Evolutionary conservation across 2,888 invertebrate genomes (phyloP), one percentile per base, ranked within the genome.

Genomic region (Melanchra persicariae): DNA sequence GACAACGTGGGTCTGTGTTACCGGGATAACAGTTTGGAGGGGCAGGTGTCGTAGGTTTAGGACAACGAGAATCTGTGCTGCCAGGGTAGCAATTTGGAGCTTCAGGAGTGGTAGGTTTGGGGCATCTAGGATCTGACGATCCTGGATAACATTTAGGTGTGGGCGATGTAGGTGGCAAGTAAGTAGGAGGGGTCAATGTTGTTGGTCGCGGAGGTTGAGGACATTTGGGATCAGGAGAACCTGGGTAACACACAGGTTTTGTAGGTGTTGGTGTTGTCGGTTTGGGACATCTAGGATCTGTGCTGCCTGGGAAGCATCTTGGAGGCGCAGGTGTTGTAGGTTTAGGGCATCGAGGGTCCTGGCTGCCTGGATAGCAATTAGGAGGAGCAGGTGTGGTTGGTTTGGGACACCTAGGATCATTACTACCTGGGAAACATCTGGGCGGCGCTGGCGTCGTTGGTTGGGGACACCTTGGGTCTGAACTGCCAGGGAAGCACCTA

Each of bases 391-490:
- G 79, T 1, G 88, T 85, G 0, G 90, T 86, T 15, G 88, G 83
- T 15, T 82, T 79, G 1, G 90, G 91, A 67, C 93, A 93, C 2
- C 93, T 84, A 3, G 87, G 82, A 24, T 87, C 87, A 0, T 47
- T 77, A 7, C 66, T 73, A 0, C 93, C 93, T 0, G 91, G 86
- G 63, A 78, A 78, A 51, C 89, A 86, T 0, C 81, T 86, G 0
- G 87, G 87, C 2, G 87, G 88, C 9, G 82, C 85, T 6, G 85
- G 72, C 2, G 89, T 89, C 0, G 90, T 87, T 0, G 89, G 87
- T 69, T 87, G 88, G 1, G 92, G 93, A 45, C 94, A 93, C n/a
- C 88, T 83, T 0, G 92, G 90, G 80, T 95, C 88, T 4, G 90
- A 87, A 15, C 40, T 40, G 0, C 93, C 93, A 0, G 92, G 89